These are phyloP conservation scores for Eulacestoma nigropectus DNA, from an alignment of 2,113 vertebrate genomes.

Conservation along the genomic window DNA sequence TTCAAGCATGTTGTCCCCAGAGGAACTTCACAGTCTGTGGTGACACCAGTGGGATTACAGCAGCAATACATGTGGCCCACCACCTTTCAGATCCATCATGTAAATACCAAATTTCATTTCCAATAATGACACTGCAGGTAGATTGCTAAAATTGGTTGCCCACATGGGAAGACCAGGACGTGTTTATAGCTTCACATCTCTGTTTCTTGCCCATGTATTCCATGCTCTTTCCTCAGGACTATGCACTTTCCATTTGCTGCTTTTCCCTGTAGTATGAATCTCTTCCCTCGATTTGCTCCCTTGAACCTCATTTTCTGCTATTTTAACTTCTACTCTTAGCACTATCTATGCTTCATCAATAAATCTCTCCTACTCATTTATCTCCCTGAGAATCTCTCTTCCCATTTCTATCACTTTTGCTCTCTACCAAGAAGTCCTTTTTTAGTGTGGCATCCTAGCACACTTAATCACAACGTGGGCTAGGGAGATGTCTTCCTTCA, in stretches of 20 bases:
- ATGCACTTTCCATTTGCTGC: not conserved
- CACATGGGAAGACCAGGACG: not conserved
- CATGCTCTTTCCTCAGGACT: not conserved
- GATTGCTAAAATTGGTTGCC: not conserved
- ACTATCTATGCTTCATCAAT: constrained; percentile 72
- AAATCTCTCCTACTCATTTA: constrained; percentile 70
- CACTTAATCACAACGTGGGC: not conserved
- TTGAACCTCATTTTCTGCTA: constrained; percentile 74
- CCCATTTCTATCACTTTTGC: constrained; percentile 55
- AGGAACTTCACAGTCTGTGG: not conserved
- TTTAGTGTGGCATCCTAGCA: not conserved
- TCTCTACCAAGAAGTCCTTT: constrained; percentile 20
- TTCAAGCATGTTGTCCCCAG: not conserved
- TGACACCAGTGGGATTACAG: not conserved
- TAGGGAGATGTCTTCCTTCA: not conserved
- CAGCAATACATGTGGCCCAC: not conserved
- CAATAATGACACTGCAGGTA: not conserved
- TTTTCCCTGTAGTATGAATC: constrained; percentile 42
- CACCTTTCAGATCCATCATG: not conserved
- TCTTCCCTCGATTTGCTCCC: constrained; percentile 68
- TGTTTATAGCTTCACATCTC: not conserved
- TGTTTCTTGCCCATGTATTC: not conserved
- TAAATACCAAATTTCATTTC: constrained; percentile 9
- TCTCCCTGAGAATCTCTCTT: constrained; percentile 58
- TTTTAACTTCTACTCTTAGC: constrained; percentile 71